Base-by-base conservation (phyloP, 2,888 invertebrate species). In the Hydropsyche betteni region DNA sequence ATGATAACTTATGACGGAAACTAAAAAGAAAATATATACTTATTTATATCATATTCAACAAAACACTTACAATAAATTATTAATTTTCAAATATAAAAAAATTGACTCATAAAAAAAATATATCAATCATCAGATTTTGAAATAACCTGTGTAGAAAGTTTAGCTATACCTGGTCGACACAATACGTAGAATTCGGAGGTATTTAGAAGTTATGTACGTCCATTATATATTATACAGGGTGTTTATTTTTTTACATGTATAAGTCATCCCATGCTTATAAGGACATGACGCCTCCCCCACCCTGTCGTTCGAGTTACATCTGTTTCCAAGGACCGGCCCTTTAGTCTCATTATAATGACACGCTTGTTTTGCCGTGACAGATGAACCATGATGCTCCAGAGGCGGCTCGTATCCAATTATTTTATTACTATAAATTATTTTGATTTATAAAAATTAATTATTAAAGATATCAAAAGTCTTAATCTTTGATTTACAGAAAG, bases 341-440 rank as follows among this genome's bases (percentile, higher is more conserved):
- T 71, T 52, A 75, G 52, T 75, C 70, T 75, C 75, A 75, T 75
- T 74, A 76, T 69, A 76, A 74, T 74, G 74, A 76, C 64, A 76
- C 70, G 69, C 55, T 55, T 16, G 69, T 50, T 74, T 55, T 69
- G 44, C 72, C 44, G 8, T 36, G 72, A 72, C 72, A 72, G 72
- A 72, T 72, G 58, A 72, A 72, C 72, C n/a, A 58, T 55, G 72
- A 72, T 58, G 58, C 5, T 44, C 8, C 72, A 72, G 58, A 6
- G 72, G 52, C 72, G 72, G 58, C 72, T 10, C 70, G 53, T 38
- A n/a, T 10, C 12, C 16, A 2, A 55, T 14, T n/a, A 14, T 55
- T 12, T 64, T 24, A 12, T 64, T 64, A 4, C 7, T 64, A 24
- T 64, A 1, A 16, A 64, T 64, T 64, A 10, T 64, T 64, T 34